These are phyloP conservation scores for Drepana arcuata DNA, from an alignment of 1,140 invertebrate genomes.

Conservation along the genomic window DNA sequence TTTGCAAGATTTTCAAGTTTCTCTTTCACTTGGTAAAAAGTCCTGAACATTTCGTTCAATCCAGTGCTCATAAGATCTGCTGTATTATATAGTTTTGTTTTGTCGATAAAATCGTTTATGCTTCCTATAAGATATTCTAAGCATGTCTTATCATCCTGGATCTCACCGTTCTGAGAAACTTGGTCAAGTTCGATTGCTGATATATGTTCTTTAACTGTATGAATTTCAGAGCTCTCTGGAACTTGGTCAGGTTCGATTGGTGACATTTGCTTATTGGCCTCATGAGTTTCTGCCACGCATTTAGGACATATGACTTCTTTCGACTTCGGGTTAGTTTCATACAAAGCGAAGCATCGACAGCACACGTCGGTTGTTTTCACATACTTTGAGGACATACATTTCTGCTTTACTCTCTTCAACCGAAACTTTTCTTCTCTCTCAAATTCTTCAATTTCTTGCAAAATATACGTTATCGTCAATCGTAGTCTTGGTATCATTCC, in stretches of 20 bases:
- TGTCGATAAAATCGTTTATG: slow-evolving; percentile 15
- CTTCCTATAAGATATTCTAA: slow-evolving; percentile 8
- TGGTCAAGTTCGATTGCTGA: slow-evolving; percentile 1
- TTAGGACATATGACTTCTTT: background rate
- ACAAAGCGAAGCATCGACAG: slow-evolving; percentile 2
- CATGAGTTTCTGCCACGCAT: background rate
- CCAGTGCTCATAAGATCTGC: slow-evolving; percentile 2
- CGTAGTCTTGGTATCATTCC: slow-evolving; percentile 27
- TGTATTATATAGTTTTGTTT: slow-evolving; percentile 11
- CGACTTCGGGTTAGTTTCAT: background rate
- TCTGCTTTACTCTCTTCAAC: slow-evolving; percentile 26
- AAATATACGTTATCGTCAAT: slow-evolving; percentile 15
- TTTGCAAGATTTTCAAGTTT: slow-evolving; percentile 9
- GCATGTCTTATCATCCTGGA: slow-evolving; percentile 4
- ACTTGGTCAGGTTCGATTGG: too few species aligned
- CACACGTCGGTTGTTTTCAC: slow-evolving; percentile 3
- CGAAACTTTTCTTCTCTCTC: slow-evolving; percentile 28
- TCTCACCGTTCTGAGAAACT: slow-evolving; percentile 2
- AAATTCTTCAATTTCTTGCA: slow-evolving; percentile 19
- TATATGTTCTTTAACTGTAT: background rate
- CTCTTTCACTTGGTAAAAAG: slow-evolving; percentile 9
- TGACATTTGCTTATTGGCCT: too few species aligned
- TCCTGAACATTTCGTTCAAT: background rate
- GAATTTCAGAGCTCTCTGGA: too few species aligned
- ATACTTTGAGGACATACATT: slow-evolving; percentile 9